Base-by-base conservation (phyloP, 2,888 invertebrate genomes). In the Andrena fulva region DNA sequence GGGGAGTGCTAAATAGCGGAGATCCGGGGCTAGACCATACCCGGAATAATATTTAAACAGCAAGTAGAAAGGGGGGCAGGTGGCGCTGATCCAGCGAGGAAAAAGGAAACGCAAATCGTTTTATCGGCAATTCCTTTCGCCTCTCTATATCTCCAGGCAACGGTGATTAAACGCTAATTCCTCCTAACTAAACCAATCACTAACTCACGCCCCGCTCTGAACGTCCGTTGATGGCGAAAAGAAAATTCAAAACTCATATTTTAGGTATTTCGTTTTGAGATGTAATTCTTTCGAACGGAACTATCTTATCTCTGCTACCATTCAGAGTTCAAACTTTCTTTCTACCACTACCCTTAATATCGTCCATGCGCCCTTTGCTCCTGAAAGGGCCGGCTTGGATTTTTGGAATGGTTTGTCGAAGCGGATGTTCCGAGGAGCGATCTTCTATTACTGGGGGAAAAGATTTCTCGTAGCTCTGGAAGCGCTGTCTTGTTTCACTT, bases 11-110 rank as follows among this genome's bases (percentile, higher is more conserved):
- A 12, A 5, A 16, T 10, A n/a, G 12, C n/a, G 24, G 0, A 12
- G 20, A 5, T 12, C 27, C 2, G 12, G 35, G 60, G 33, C 42
- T 12, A 20, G 10, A n/a, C 59, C 27, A n/a, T 27, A 42, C 48
- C 16, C 82, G 84, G 84, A 89, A 89, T 88, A 89, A 90, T 87
- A 89, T 89, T 89, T 87, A 87, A 89, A 88, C 70, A 83, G 80
- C 78, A 84, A 84, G 70, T 84, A 79, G 79, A 80, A 80, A 31
- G 66, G 75, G 31, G 48, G 12, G 12, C 50, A 29, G 56, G 16
- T 54, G 62, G 56, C 5, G 77, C 29, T 68, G 71, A 67, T 73
- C 72, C 72, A 60, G 29, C 31, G 72, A 31, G 48, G n/a, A 78
- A 86, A 87, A 4, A 24, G 77, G 64, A 78, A 86, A 87, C 86